phyloP scores from a whole-genome alignment of 2,113 vertebrate genomes.

The Furnarius figulus region DNA sequence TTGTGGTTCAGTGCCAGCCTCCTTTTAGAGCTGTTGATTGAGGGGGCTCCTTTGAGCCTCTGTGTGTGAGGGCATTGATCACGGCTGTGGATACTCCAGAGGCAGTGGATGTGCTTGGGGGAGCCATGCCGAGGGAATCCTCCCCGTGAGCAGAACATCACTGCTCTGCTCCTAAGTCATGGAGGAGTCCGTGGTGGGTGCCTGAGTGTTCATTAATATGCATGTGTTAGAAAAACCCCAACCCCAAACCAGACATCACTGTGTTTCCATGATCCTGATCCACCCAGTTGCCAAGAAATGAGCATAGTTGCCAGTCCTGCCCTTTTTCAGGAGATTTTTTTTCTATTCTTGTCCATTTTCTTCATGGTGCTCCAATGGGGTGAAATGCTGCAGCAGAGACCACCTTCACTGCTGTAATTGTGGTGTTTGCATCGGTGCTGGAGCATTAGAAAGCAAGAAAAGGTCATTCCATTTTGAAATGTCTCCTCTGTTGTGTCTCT shows the following conservation, averaged over 20 bases:
- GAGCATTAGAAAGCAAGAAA: background rate
- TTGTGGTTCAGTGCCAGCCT: rapidly evolving
- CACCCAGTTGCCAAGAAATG: background rate
- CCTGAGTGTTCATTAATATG: rapidly evolving
- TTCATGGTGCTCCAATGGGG: background rate
- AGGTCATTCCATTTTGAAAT: background rate
- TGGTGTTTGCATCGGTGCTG: background rate
- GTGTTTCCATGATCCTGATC: background rate
- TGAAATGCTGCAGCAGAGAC: background rate
- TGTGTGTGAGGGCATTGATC: rapidly evolving
- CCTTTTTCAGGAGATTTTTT: background rate
- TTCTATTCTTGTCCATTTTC: background rate
- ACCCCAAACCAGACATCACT: background rate
- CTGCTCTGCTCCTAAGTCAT: rapidly evolving
- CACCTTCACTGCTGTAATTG: background rate
- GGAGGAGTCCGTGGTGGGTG: rapidly evolving
- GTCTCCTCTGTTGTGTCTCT: background rate
- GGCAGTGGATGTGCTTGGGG: background rate
- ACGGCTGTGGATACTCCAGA: rapidly evolving
- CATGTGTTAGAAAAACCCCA: rapidly evolving
- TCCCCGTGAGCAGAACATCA: rapidly evolving
- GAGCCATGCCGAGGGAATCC: background rate
- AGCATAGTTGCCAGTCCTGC: background rate
- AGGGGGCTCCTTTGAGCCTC: background rate
- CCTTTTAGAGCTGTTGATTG: background rate